These are phyloP conservation scores for Reticulitermes speratus DNA, from an alignment of 1,140 invertebrate species.

Conservation along the genomic window DNA sequence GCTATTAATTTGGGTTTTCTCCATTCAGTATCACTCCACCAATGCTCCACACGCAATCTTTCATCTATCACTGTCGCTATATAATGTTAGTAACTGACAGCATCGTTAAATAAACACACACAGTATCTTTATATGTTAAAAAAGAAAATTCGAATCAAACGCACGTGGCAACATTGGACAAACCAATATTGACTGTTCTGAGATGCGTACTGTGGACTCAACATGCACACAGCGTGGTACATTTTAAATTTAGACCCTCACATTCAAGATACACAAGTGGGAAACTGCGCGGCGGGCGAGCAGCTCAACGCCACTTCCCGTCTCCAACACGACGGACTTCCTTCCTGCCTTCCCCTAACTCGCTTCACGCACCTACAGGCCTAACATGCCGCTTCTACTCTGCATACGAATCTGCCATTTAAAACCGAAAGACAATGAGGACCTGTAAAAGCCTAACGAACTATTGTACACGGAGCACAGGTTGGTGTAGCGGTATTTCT, in stretches of 20 bases:
- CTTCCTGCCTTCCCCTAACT: slow-evolving; percentile 25
- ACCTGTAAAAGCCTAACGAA: not conserved
- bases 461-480: too few relatives aligned
- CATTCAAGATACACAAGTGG: too few relatives aligned
- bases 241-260: not conserved
- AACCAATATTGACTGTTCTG: not conserved
- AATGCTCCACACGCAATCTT: too few relatives aligned
- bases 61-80: too few relatives aligned
- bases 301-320: slow-evolving; percentile 18
- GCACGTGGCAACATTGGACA: not conserved
- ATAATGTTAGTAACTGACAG: too few relatives aligned
- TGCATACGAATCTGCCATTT: not conserved
- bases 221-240: not conserved
- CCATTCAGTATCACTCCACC: too few relatives aligned
- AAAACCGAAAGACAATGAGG: not conserved
- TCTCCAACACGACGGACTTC: slow-evolving; percentile 22
- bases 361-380: not conserved
- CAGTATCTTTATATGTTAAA: too few relatives aligned
- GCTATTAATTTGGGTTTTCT: too few relatives aligned
- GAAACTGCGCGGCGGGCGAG: too few relatives aligned
- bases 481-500: too few relatives aligned
- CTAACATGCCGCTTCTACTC: not conserved
- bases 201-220: not conserved
- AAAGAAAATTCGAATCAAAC: too few relatives aligned
- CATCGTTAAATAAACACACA: too few relatives aligned